Conservation (phyloP, 2,113 vertebrate genomes). For the Artemisiospiza belli region DNA sequence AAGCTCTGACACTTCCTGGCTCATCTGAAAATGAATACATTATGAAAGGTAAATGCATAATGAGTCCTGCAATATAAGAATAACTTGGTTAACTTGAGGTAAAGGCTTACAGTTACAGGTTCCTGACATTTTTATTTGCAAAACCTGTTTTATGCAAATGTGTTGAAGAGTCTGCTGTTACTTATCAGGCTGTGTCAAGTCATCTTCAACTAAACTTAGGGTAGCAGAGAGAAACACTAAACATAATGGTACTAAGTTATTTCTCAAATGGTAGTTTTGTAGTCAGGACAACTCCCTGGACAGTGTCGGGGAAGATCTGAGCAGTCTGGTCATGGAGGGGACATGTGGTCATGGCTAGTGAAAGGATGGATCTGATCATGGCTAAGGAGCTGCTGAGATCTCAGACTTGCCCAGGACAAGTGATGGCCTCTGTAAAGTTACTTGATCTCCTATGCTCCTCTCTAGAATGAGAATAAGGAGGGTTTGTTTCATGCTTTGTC, state of each 20-base stretch:
- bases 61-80: not conserved
- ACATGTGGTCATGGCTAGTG: not conserved
- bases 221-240: not conserved
- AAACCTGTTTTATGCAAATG: not conserved
- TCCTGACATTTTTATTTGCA: not conserved
- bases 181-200: not conserved
- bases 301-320: not conserved
- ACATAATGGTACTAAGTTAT: not conserved
- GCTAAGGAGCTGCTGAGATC: not conserved
- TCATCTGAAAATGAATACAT: slow-evolving; percentile 98
- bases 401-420: not conserved
- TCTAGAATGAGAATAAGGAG: not conserved
- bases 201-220: not conserved
- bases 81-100: not conserved
- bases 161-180: not conserved
- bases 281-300: not conserved
- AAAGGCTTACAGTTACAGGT: not conserved
- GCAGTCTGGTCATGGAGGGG: not conserved
- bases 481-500: not conserved
- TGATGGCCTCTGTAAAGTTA: not conserved
- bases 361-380: not conserved
- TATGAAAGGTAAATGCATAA: slow-evolving; percentile 90
- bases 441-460: not conserved
- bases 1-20: slow-evolving; percentile 90
- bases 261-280: not conserved